A percentile compares a stretch with the other conserved stretches of the same genome.
Evolutionary conservation across 2,797 vertebrate genomes (phyloP).

Genomic region (Squalus acanthias): DNA sequence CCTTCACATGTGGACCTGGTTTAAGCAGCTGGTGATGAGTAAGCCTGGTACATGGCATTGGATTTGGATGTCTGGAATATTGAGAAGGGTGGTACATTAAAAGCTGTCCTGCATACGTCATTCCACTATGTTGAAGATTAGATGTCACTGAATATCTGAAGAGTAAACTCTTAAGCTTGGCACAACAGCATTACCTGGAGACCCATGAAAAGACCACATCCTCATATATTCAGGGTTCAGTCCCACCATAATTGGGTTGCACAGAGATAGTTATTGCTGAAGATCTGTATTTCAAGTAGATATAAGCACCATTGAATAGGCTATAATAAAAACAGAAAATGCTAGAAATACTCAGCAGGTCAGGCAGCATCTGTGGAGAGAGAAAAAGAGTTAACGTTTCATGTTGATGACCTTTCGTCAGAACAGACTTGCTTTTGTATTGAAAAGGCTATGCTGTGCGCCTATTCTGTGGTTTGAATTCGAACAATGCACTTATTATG

Average conservation of each 20-base stretch:
- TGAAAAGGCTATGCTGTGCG: not conserved
- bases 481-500: not conserved
- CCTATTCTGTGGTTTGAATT: not conserved
- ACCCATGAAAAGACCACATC: not conserved
- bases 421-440: too few relatives aligned
- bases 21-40: not conserved
- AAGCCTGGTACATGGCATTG: not conserved
- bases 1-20: not conserved
- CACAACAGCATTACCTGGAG: not conserved
- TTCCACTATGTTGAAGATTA: not conserved
- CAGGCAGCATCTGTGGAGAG: too few relatives aligned
- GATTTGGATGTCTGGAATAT: not conserved
- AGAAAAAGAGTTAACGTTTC: too few relatives aligned
- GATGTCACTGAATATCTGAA: not conserved
- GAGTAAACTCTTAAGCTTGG: not conserved
- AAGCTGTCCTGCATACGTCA: not conserved
- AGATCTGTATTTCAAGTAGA: conserved; percentile 2
- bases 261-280: not conserved
- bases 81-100: not conserved
- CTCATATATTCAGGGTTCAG: not conserved
- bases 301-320: not conserved
- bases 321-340: too few relatives aligned
- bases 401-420: too few relatives aligned
- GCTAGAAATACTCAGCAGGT: too few relatives aligned
- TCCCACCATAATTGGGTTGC: not conserved